Evolutionary conservation across 2,797 vertebrate genomes (phyloP).

Genomic region (Apogon talboti): DNA sequence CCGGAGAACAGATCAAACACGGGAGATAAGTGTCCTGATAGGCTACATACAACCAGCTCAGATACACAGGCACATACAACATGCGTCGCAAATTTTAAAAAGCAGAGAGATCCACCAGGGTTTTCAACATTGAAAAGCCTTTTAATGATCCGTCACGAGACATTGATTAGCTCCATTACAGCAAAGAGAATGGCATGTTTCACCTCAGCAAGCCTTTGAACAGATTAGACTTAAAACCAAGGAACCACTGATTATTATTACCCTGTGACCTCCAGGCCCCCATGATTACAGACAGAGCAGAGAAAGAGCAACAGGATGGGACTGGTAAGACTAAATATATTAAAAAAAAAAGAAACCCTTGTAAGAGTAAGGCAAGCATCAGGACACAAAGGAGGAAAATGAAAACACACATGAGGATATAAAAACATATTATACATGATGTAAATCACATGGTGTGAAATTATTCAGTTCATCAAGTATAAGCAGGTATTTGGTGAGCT

Average conservation of each 20-base stretch:
- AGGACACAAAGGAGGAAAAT: constrained; percentile 4
- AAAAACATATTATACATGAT: constrained; percentile 45
- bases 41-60: constrained; percentile 15
- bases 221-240: constrained; percentile 69
- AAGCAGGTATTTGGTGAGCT: constrained; percentile 78
- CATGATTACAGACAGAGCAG: constrained; percentile 40
- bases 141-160: constrained; percentile 84
- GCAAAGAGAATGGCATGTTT: constrained; percentile 71
- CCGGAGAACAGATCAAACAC: constrained; percentile 53
- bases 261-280: constrained; percentile 49
- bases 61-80: constrained; percentile 16
- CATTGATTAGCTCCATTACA: constrained; percentile 79
- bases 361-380: background rate
- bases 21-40: constrained; percentile 51
- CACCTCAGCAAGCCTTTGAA: constrained; percentile 73
- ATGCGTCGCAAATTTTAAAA: constrained; percentile 39
- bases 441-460: constrained; percentile 50
- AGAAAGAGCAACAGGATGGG: constrained; percentile 19
- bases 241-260: constrained; percentile 40
- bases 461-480: constrained; percentile 73
- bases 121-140: constrained; percentile 75
- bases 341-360: constrained; percentile 15
- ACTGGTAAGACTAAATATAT: constrained; percentile 11
- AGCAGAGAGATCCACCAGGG: constrained; percentile 73
- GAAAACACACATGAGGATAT: constrained; percentile 18